Evolutionary conservation across 2,113 vertebrate genomes (phyloP), one percentile per base, ranked within the genome.

Genomic region (Tauraco erythrolophus): DNA sequence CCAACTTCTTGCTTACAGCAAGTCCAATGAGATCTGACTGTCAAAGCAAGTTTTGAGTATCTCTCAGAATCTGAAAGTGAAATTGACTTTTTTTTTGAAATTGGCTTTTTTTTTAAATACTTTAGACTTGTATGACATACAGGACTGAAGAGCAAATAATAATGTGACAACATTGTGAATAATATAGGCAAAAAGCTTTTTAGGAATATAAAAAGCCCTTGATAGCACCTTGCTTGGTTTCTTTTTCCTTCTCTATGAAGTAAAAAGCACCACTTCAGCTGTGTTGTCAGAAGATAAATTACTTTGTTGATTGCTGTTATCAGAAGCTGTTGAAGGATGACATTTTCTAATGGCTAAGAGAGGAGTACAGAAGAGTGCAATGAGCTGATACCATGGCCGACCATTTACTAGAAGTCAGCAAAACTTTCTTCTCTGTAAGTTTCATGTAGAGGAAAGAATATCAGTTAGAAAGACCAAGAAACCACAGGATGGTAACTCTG

Each of bases 71-170:
- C 41, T 64, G 35, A 75, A 92, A 50, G 45, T 27, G 21, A 91
- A 92, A 65, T 3, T 37, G 7, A 6, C 5, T 46, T 25, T 28
- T 71, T 46, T 74, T 43, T 43, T 43, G 14, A 43, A 43, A n/a
- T n/a, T n/a, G 22, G 22, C 2, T 13, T 14, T 22, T 18, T 33
- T 0, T 24, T 30, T 33, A 2, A 9, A 35, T 17, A 4, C 31
- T 33, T 84, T 16, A 37, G 80, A 66, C 19, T 75, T 48, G 28
- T 54, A n/a, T 21, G n/a, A 84, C 9, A 25, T 23, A 21, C 22
- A 45, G 14, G 51, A 79, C 14, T 58, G 24, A 87, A 71, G 0
- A 5, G 22, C 37, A 87, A 80, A 60, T 8, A 68, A 33, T 15
- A 31, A 46, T 14, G 17, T 64, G 65, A 68, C 31, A 74, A 65